Evolutionary conservation across 2,888 invertebrate species (phyloP).

Genomic region (Alitta virens): DNA sequence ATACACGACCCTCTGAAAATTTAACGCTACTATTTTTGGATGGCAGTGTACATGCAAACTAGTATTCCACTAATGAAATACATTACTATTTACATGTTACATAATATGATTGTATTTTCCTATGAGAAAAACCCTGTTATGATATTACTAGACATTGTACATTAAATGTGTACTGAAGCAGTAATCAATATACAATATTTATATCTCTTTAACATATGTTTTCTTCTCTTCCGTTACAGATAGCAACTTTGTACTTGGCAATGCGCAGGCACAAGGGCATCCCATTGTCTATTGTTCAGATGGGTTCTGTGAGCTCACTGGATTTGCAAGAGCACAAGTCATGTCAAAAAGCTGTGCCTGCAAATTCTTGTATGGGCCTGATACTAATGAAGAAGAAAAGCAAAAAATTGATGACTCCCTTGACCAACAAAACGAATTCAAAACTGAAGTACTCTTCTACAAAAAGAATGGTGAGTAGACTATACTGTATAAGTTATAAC

Average conservation of each 20-base stretch:
- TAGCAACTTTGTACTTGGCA: constrained; percentile 93
- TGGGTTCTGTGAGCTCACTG: constrained; percentile 93
- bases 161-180: too few relatives aligned
- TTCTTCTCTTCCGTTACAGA: constrained; percentile 65
- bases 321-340: constrained; percentile 81
- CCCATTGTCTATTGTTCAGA: constrained; percentile 96
- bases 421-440: constrained; percentile 86
- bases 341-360: constrained; percentile 96
- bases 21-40: too few relatives aligned
- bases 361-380: constrained; percentile 88
- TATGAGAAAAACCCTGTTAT: too few relatives aligned
- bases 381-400: constrained; percentile 85
- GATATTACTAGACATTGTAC: too few relatives aligned
- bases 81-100: too few relatives aligned
- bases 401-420: constrained; percentile 84
- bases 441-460: constrained; percentile 90
- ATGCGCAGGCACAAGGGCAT: constrained; percentile 84
- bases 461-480: constrained; percentile 87
- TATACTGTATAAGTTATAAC: too few relatives aligned
- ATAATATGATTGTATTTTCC: too few relatives aligned
- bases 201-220: not conserved
- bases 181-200: too few relatives aligned
- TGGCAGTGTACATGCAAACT: too few relatives aligned
- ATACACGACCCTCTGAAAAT: too few relatives aligned
- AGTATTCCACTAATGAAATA: too few relatives aligned